Evolutionary conservation across 2,888 invertebrate genomes (phyloP).

Genomic region (Chalcis sispes): DNA sequence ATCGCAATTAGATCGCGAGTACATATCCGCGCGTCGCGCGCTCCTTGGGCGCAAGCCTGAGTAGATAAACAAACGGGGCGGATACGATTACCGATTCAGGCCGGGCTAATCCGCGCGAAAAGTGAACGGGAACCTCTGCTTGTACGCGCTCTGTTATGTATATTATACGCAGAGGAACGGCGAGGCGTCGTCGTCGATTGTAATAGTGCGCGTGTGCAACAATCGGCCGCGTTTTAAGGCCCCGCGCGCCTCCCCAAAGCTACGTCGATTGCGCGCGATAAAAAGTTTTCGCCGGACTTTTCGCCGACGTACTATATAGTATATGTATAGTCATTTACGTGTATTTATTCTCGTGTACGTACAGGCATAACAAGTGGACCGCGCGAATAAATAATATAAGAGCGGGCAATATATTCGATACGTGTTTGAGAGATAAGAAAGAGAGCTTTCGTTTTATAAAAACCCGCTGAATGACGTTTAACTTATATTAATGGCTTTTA

Average conservation of each 20-base stretch:
- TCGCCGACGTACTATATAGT: too few relatives aligned
- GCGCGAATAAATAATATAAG: too few relatives aligned
- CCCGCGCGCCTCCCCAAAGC: slow-evolving; percentile 18
- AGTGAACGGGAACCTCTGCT: slow-evolving; percentile 49
- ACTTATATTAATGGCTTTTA: too few relatives aligned
- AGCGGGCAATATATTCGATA: too few relatives aligned
- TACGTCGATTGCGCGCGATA: slow-evolving; percentile 13
- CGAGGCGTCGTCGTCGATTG: slow-evolving; percentile 38
- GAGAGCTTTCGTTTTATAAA: too few relatives aligned
- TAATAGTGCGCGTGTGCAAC: slow-evolving; percentile 36
- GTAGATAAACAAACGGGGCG: slow-evolving; percentile 14
- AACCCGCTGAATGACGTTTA: too few relatives aligned
- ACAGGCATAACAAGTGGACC: too few relatives aligned
- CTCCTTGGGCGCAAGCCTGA: background rate
- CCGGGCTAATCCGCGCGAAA: slow-evolving; percentile 40
- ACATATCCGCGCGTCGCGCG: background rate
- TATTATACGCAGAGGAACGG: too few relatives aligned
- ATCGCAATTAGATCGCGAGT: background rate
- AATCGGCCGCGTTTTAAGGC: slow-evolving; percentile 41
- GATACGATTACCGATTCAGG: background rate
- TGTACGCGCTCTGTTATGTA: too few relatives aligned
- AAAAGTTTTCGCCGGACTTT: slow-evolving; percentile 41
- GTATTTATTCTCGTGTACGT: too few relatives aligned
- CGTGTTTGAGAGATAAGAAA: too few relatives aligned
- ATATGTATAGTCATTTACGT: too few relatives aligned